A percentile compares a stretch with the other conserved stretches of the same genome.
Evolutionary conservation across 1,140 invertebrate genomes (phyloP).

Genomic region (Luehdorfia chinensis): DNA sequence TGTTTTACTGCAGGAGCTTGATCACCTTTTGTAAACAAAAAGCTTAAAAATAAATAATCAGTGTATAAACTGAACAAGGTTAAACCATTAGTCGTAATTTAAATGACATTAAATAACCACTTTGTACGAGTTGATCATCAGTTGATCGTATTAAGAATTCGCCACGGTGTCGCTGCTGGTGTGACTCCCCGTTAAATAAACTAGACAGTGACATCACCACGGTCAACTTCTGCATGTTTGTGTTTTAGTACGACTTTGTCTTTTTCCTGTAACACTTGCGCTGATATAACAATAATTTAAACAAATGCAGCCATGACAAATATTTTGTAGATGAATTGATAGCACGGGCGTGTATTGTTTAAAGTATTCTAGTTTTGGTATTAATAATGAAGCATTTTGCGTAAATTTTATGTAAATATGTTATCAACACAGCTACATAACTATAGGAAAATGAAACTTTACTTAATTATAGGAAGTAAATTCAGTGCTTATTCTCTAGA

Average conservation of each 20-base stretch:
- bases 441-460: too few species aligned
- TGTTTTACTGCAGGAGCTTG: too few species aligned
- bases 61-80: too few species aligned
- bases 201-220: constrained; percentile 40
- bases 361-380: too few species aligned
- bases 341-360: neutral
- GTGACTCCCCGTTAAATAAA: constrained; percentile 28
- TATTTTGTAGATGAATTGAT: neutral
- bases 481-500: too few species aligned
- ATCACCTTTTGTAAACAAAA: too few species aligned
- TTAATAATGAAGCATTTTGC: too few species aligned
- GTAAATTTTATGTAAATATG: neutral
- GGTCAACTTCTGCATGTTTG: constrained; percentile 26
- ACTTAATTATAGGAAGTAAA: too few species aligned
- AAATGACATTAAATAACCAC: neutral
- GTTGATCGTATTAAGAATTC: constrained; percentile 37
- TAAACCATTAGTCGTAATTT: too few species aligned
- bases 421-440: too few species aligned
- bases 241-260: constrained; percentile 21
- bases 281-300: neutral
- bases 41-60: too few species aligned
- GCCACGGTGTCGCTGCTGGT: constrained; percentile 28
- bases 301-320: neutral
- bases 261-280: constrained; percentile 3
- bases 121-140: too few species aligned